Evolutionary conservation across 2,888 invertebrate genomes (phyloP).

Genomic region (Plebejus melissa): DNA sequence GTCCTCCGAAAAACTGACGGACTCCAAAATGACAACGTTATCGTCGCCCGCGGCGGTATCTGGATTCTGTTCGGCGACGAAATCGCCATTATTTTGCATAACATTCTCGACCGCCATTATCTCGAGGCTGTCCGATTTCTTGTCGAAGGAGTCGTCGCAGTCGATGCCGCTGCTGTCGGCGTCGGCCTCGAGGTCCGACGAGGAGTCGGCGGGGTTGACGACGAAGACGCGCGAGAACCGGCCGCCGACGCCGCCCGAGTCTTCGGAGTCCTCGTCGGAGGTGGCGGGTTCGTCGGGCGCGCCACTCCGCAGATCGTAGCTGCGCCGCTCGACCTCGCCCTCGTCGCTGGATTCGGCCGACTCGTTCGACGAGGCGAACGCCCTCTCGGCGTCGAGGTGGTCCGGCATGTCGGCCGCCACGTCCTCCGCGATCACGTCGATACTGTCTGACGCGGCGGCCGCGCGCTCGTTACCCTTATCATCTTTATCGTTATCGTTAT

Average conservation of each 20-base stretch:
- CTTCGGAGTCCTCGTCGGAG: slow-evolving; percentile 70
- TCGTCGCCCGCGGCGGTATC: slow-evolving; percentile 48
- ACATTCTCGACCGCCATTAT: slow-evolving; percentile 55
- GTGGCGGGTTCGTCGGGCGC: slow-evolving; percentile 72
- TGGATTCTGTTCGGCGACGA: slow-evolving; percentile 47
- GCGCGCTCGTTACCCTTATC: slow-evolving; percentile 63
- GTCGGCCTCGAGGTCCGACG: slow-evolving; percentile 80
- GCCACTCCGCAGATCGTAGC: slow-evolving; percentile 68
- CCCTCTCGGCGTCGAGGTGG: slow-evolving; percentile 74
- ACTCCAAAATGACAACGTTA: slow-evolving; percentile 59
- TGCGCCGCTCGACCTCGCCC: slow-evolving; percentile 61
- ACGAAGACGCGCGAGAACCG: slow-evolving; percentile 83
- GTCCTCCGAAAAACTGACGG: slow-evolving; percentile 61
- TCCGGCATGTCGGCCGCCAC: slow-evolving; percentile 65
- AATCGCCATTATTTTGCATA: slow-evolving; percentile 51
- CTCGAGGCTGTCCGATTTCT: slow-evolving; percentile 68
- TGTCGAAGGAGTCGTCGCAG: slow-evolving; percentile 82
- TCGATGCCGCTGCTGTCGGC: slow-evolving; percentile 80
- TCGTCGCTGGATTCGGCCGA: slow-evolving; percentile 71
- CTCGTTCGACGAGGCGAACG: slow-evolving; percentile 76
- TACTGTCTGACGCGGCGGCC: slow-evolving; percentile 59
- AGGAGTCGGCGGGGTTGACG: slow-evolving; percentile 81
- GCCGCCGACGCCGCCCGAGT: slow-evolving; percentile 77
- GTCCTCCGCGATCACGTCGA: slow-evolving; percentile 68
- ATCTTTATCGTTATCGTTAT: slow-evolving; percentile 68